Conservation (phyloP, 1,140 invertebrate species). For the Pseudomyrmex cubaensis region DNA sequence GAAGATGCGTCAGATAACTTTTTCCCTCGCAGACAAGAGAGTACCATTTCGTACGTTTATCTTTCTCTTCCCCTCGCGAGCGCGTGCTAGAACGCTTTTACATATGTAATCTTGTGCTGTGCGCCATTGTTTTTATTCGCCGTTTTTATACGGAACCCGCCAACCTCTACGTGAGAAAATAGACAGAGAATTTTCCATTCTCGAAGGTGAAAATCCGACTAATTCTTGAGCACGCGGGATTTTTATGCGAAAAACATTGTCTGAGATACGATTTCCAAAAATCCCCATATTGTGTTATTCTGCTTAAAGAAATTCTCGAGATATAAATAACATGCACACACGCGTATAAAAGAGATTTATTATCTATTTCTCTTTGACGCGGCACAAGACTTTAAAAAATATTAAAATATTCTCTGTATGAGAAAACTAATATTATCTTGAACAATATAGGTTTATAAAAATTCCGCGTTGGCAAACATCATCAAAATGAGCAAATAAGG, state of each 20-base stretch:
- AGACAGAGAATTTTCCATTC: conserved; percentile 10
- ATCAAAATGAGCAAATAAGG: neutral
- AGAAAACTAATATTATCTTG: too few species aligned
- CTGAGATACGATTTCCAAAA: neutral
- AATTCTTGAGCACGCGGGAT: neutral
- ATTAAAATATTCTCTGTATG: neutral
- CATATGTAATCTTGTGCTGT: conserved; percentile 46
- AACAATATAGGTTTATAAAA: too few species aligned
- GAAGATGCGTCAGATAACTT: conserved; percentile 28
- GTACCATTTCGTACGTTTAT: conserved; percentile 25
- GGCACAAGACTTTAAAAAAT: neutral
- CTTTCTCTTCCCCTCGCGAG: conserved; percentile 5
- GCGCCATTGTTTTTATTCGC: conserved; percentile 15
- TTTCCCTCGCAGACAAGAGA: neutral
- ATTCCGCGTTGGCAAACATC: neutral
- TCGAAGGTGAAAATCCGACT: conserved; percentile 6
- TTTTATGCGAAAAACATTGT: neutral
- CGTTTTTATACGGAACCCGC: neutral
- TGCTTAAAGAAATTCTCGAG: neutral
- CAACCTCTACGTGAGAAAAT: conserved; percentile 9
- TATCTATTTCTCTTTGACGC: too few species aligned
- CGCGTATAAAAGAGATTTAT: too few species aligned
- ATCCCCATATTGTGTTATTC: neutral
- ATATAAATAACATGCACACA: neutral
- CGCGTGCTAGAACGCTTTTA: conserved; percentile 2